phyloP scores from a whole-genome alignment of 2,797 vertebrate genomes.

The Enteromius afrohamiltoni region DNA sequence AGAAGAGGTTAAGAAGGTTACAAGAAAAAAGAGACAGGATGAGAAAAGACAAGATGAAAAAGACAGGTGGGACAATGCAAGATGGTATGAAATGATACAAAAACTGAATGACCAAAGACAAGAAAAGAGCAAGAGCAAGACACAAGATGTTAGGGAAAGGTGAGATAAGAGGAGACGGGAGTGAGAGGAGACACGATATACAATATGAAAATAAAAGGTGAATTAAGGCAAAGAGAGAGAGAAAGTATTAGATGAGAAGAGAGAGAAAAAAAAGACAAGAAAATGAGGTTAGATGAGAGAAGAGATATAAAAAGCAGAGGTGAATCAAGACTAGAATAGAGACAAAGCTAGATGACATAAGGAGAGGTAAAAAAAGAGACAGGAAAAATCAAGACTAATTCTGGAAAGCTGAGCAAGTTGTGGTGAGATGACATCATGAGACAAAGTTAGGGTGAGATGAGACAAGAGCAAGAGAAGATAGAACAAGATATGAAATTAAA shows the following conservation, averaged over 20 bases:
- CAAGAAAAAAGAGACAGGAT: not conserved
- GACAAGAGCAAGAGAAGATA: not conserved
- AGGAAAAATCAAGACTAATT: too few relatives aligned
- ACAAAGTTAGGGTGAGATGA: not conserved
- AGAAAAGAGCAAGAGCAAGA: not conserved
- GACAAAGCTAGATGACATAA: too few relatives aligned
- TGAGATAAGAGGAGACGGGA: not conserved
- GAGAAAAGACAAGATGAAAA: not conserved
- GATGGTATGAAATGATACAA: not conserved
- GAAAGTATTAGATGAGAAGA: not conserved
- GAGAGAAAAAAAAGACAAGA: not conserved
- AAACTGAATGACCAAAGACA: not conserved
- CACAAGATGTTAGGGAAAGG: not conserved
- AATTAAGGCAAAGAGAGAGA: too few relatives aligned
- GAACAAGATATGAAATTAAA: not conserved
- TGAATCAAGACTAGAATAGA: not conserved
- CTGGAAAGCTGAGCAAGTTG: too few relatives aligned
- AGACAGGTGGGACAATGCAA: not conserved
- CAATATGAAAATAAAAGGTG: too few relatives aligned
- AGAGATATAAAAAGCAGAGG: not conserved
- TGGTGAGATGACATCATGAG: too few relatives aligned
- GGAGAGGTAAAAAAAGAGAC: not conserved
- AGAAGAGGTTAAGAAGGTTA: not conserved
- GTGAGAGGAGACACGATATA: too few relatives aligned
- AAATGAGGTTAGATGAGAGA: not conserved